A percentile compares a stretch with the other conserved stretches of the same genome.
Conservation (phyloP, 1,140 invertebrate species). For the Cephus cinctus region DNA sequence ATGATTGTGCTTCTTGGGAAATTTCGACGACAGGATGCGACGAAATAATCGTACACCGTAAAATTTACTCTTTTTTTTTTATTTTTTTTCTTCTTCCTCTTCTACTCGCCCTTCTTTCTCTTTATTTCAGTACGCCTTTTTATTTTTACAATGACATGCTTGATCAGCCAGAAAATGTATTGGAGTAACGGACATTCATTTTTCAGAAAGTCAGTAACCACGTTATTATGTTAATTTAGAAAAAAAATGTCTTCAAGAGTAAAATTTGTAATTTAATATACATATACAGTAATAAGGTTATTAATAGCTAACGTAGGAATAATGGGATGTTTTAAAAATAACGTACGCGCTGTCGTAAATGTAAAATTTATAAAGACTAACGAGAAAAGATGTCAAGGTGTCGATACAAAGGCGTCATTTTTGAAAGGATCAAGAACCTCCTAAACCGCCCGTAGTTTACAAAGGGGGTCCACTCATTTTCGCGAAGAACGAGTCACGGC, state of each 20-base stretch:
- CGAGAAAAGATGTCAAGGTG: background rate
- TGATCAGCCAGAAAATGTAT: background rate
- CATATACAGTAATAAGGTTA: background rate
- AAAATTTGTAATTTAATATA: background rate
- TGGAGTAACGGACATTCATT: background rate
- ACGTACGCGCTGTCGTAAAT: background rate
- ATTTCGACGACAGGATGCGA: constrained; percentile 46
- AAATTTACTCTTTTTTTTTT: background rate
- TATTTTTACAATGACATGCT: background rate
- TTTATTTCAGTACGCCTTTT: background rate
- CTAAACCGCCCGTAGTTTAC: constrained; percentile 44
- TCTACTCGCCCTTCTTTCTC: background rate
- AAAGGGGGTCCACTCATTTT: constrained; percentile 22
- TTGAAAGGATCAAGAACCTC: constrained; percentile 45
- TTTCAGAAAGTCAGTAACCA: too few relatives aligned
- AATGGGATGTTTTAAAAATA: background rate
- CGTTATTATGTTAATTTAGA: too few relatives aligned
- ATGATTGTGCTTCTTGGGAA: too few relatives aligned
- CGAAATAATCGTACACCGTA: constrained; percentile 45
- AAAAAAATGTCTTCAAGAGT: too few relatives aligned
- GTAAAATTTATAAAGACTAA: background rate
- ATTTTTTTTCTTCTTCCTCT: too few relatives aligned
- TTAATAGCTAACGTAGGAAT: background rate
- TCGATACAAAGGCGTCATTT: background rate
- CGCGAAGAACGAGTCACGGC: constrained; percentile 30